Conservation (phyloP, 1,140 invertebrate species). For the Physella acuta region DNA sequence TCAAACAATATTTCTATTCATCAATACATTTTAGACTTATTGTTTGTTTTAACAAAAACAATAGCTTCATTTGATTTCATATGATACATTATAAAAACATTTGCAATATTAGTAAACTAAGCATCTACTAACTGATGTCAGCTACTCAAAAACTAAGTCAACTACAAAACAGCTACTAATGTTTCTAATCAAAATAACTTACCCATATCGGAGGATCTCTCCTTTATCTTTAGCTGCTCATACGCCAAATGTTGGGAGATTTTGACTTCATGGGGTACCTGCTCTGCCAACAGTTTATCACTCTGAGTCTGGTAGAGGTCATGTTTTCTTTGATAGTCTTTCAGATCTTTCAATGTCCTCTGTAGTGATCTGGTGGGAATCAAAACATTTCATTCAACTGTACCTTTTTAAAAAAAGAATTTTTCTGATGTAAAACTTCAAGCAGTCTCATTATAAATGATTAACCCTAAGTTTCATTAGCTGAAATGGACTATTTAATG, state of each 20-base stretch:
- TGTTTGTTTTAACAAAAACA: too few species aligned
- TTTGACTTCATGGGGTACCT: slow-evolving; percentile 63
- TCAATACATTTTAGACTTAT: too few species aligned
- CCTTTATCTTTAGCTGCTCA: slow-evolving; percentile 59
- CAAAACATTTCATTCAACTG: neutral
- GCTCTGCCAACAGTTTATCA: slow-evolving; percentile 68
- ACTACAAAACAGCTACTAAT: too few species aligned
- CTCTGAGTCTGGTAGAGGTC: slow-evolving; percentile 68
- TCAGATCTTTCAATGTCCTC: slow-evolving; percentile 68
- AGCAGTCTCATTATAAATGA: too few species aligned
- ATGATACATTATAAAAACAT: too few species aligned
- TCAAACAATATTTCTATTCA: too few species aligned
- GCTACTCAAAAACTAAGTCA: too few species aligned
- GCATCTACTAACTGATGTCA: too few species aligned
- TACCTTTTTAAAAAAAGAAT: neutral
- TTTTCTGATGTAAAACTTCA: neutral
- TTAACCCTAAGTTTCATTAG: too few species aligned
- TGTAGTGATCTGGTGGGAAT: slow-evolving; percentile 65
- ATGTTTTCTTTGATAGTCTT: slow-evolving; percentile 71
- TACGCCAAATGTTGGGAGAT: slow-evolving; percentile 60
- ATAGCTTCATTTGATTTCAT: too few species aligned
- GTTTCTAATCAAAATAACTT: too few species aligned
- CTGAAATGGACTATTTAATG: neutral
- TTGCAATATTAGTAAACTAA: too few species aligned
- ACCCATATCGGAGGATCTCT: slow-evolving; percentile 49